Conservation (phyloP, 2,113 vertebrate genomes). For the Sinocyclocheilus grahami region DNA sequence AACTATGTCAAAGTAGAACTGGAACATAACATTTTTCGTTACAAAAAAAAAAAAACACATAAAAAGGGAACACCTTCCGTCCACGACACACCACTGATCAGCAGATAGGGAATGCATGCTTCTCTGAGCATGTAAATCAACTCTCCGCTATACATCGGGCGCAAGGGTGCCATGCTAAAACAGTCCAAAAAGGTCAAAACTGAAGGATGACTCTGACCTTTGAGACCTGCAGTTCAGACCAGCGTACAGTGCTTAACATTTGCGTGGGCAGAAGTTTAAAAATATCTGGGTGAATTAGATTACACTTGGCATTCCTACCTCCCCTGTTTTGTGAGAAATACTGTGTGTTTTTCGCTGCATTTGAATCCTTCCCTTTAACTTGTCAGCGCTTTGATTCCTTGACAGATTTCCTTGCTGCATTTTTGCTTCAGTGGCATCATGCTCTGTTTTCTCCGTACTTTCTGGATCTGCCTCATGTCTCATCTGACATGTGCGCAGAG, state of each 20-base stretch:
- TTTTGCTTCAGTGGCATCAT: constrained; percentile 76
- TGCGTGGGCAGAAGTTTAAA: constrained; percentile 60
- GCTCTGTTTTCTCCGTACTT: constrained; percentile 72
- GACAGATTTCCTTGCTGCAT: constrained; percentile 75
- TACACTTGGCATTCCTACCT: constrained; percentile 63
- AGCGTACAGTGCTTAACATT: constrained; percentile 60
- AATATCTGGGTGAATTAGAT: constrained; percentile 65
- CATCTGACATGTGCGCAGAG: constrained; percentile 73
- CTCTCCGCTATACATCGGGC: neutral
- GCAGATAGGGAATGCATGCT: neutral
- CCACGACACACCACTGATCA: neutral
- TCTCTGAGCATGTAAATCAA: neutral
- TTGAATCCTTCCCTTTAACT: constrained; percentile 74
- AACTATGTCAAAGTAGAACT: no score
- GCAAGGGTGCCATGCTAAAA: neutral
- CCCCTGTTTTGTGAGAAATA: constrained; percentile 62
- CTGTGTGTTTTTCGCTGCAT: constrained; percentile 68
- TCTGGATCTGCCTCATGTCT: constrained; percentile 74
- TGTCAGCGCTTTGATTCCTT: constrained; percentile 78
- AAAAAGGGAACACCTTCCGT: neutral
- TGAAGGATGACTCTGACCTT: constrained; percentile 46
- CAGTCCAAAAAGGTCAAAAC: constrained; percentile 59
- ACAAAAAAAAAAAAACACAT: no score
- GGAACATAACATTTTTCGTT: no score
- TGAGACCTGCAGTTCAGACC: constrained; percentile 30